Evolutionary conservation across 2,888 invertebrate genomes (phyloP), one percentile per base, ranked within the genome.

Genomic region (Caenorhabditis virilis): DNA sequence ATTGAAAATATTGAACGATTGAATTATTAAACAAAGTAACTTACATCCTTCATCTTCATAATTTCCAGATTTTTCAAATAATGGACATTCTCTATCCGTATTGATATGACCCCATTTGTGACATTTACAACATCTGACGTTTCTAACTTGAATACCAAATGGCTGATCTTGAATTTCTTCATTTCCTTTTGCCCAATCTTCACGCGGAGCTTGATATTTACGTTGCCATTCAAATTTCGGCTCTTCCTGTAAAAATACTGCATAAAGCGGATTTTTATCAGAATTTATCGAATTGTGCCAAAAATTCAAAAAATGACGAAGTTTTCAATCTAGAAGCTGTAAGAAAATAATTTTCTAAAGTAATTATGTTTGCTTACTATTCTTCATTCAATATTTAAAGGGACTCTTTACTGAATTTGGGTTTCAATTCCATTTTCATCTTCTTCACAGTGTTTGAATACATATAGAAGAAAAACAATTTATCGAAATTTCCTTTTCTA

Each of bases 181-280:
- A 84, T 99, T 94, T 18, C 93, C 93, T 85, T 95, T 95, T 80
- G 95, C 95, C 84, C 94, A 97, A 79, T 87, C 93, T 86, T 99
- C 98, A 84, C 98, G 88, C 0, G 98, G 98, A 5, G 98, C 98
- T 87, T 97, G 97, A 82, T 93, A 98, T 84, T 97, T 97, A 43
- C 98, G 88, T 85, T 98, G 98, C 98, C 98, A 99, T 84, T 99
- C 98, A 86, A 99, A 99, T 85, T 97, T 98, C 82, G 92, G 95
- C 80, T 97, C 95, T 0, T 92, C 91, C 61, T 64, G 41, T 7
- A 56, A 52, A 45, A 5, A 43, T 15, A 30, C 16, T 11, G 11
- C 15, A 43, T 25, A 13, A 3, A 43, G 15, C 20, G 18, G 11
- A 6, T 49, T 36, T 11, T 35, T n/a, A n/a, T n/a, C n/a, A n/a